Conservation (phyloP, 1,140 invertebrate species). For the Oryctes rhinoceros region DNA sequence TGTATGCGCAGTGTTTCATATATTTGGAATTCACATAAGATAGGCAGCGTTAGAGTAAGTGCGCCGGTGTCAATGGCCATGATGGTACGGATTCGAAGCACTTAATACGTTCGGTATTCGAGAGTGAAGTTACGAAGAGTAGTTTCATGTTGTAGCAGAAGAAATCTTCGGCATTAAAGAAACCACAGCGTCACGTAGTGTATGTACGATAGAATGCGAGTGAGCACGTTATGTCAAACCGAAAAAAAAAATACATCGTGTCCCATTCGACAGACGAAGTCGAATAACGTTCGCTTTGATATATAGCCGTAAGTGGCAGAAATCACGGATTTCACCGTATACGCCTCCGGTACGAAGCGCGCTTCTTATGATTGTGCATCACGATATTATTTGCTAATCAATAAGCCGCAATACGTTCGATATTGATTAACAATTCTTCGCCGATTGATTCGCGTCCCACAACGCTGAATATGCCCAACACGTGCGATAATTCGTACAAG, state of each 20-base stretch:
- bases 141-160: slow-evolving; percentile 22
- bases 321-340: slow-evolving; percentile 18
- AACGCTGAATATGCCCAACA: neutral
- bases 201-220: slow-evolving; percentile 34
- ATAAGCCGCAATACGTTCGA: neutral
- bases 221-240: slow-evolving; percentile 34
- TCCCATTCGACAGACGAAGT: slow-evolving; percentile 33
- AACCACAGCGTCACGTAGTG: slow-evolving; percentile 34
- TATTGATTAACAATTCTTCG: slow-evolving; percentile 31
- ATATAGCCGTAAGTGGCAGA: slow-evolving; percentile 26
- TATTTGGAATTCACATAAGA: neutral
- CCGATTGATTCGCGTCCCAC: neutral
- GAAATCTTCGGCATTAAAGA: slow-evolving; percentile 35
- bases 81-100: slow-evolving; percentile 26
- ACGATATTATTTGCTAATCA: slow-evolving; percentile 23
- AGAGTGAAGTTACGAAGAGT: neutral
- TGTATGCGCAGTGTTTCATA: neutral
- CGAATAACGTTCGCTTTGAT: slow-evolving; percentile 27
- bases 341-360: neutral
- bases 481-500: slow-evolving; percentile 1
- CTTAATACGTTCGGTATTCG: slow-evolving; percentile 33
- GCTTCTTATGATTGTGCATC: slow-evolving; percentile 19
- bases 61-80: slow-evolving; percentile 34
- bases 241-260: slow-evolving; percentile 27
- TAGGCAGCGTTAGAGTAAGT: neutral